Base-by-base conservation (phyloP, 2,888 invertebrate species). In the Sesamia inferens region DNA sequence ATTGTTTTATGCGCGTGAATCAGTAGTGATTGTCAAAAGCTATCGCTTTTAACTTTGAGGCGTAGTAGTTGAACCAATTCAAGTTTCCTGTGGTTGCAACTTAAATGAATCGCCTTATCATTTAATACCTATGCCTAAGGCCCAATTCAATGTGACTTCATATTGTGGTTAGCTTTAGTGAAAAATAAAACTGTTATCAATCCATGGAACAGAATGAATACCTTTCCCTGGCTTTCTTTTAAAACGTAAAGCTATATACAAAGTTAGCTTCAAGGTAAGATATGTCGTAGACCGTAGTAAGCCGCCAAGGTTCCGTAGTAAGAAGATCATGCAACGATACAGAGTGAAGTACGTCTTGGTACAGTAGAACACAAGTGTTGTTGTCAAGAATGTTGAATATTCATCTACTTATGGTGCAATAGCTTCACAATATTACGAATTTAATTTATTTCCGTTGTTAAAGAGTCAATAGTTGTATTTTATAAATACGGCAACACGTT, bases 341-440 rank as follows among this genome's bases (percentile, higher is more conserved):
- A 76, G 71, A 59, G 71, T 79, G 79, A 19, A 81, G 71, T 64
- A 84, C 84, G 71, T 76, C 77, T 76, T 81, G 81, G 77, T 81
- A 76, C 68, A 68, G 62, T 47, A 48, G 58, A 63, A 47, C 68
- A 84, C 68, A 68, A 63, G 84, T 31, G 57, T 58, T 16, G 24
- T 63, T 68, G 55, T 31, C 19, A 59, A 39, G 0, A 42, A 16
- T 67, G 24, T 81, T 84, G 77, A 81, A 81, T 81, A 81, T 81
- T 71, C 77, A 81, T 71, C 58, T 51, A 63, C 47, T 11, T 31
- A 59, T 80, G 76, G 66, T 76, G 81, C 84, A 81, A 81, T 81
- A 61, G 31, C 44, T 71, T 54, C 31, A 68, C 31, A 44, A 68
- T 81, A 81, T 81, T 76, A 71, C 81, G n/a, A 76, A 62, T 59